Conservation (phyloP, 2,113 vertebrate genomes). For the Megaceryle torquata region DNA sequence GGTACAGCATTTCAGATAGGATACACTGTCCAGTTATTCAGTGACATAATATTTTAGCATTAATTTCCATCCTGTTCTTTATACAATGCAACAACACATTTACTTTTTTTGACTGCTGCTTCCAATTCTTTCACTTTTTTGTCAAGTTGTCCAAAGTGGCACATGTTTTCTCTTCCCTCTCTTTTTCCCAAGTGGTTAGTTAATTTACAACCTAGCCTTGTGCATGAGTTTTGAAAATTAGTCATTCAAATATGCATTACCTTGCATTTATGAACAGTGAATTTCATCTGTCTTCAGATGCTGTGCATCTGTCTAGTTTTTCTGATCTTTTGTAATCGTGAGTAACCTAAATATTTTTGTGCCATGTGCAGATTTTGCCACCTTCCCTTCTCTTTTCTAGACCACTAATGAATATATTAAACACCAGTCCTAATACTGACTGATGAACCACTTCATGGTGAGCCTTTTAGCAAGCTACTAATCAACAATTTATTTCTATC, state of each 20-base stretch:
- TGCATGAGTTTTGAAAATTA: conserved; percentile 55
- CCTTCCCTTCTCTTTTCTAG: conserved; percentile 20
- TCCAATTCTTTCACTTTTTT: not conserved
- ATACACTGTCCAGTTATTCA: not conserved
- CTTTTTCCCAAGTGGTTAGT: conserved; percentile 11
- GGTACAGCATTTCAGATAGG: not conserved
- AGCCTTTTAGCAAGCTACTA: conserved; percentile 44
- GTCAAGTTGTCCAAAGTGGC: not conserved
- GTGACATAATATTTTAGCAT: not conserved
- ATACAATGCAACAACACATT: not conserved
- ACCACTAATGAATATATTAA: conserved; percentile 41
- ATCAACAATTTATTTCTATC: conserved; percentile 49
- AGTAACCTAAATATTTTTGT: conserved; percentile 59
- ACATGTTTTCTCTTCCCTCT: not conserved
- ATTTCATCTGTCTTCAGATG: conserved; percentile 52
- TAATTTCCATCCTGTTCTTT: not conserved
- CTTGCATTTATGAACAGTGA: conserved; percentile 50
- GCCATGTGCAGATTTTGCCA: conserved; percentile 52
- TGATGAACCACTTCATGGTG: conserved; percentile 30
- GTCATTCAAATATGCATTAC: conserved; percentile 59
- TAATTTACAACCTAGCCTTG: conserved; percentile 39
- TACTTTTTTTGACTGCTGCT: not conserved
- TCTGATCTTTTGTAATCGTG: conserved; percentile 44
- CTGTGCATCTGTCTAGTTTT: conserved; percentile 44
- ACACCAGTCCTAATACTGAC: not conserved